Base-by-base conservation (phyloP, 2,797 vertebrate genomes). In the Sebastes minor region DNA sequence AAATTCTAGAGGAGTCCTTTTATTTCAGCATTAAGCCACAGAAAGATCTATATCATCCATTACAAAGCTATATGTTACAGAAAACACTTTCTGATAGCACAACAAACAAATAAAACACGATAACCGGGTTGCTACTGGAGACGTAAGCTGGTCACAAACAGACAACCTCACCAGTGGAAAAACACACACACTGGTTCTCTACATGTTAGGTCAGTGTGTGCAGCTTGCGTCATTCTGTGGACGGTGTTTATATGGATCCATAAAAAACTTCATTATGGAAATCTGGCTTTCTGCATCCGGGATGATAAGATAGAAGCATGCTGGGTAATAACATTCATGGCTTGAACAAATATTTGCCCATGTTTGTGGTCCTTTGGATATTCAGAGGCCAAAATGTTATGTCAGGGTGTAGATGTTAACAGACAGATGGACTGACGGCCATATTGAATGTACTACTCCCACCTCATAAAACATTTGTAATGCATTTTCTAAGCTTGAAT, bases 261-360 rank as follows among this genome's bases (percentile, higher is more conserved):
- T 64, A 30, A 64, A 46, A 79, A 73, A 8, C 13, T n/a, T 52
- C 4, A 18, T 14, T 8, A 73, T 65, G 46, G 59, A 71, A 78
- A 76, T 12, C 11, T 69, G 16, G 5, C 9, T 23, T 3, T 3
- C 2, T 69, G 66, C 14, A 25, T 75, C 67, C 10, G 6, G 22
- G 12, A 55, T 42, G 76, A 82, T 78, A 76, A 81, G 20, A 60
- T 23, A 57, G 20, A 27, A 25, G 1, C 20, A 28, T 53, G 13
- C 2, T 10, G 18, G 8, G 16, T 55, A 65, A 72, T 74, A 42
- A 57, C 30, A 25, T 55, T 72, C 22, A 35, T 30, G 27, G 22
- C 71, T 59, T 66, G n/a, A 35, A 23, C n/a, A 38, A 79, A 84
- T 70, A 71, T 70, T 70, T 65, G 25, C 14, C 22, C 56, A 5